phyloP scores from a whole-genome alignment of 1,140 invertebrate genomes.

The Drosophila rhopaloa region DNA sequence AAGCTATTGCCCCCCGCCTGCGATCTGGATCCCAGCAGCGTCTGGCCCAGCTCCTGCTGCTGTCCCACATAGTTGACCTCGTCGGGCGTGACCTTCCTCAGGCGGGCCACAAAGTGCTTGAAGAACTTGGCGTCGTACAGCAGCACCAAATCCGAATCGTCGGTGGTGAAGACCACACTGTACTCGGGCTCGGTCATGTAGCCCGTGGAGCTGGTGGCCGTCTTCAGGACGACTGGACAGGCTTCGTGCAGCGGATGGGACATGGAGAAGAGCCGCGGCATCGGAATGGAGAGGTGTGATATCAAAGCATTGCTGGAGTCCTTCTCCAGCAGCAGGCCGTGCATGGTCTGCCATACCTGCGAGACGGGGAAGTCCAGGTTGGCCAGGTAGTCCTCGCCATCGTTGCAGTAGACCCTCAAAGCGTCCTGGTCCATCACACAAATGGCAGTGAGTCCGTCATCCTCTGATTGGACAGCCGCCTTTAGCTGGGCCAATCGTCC shows the following conservation, averaged over 20 bases:
- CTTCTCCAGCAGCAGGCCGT: conserved; percentile 92
- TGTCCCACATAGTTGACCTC: conserved; percentile 87
- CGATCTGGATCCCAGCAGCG: conserved; percentile 31
- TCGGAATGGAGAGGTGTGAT: conserved; percentile 72
- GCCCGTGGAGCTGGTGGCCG: conserved; percentile 71
- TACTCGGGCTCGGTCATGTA: conserved; percentile 88
- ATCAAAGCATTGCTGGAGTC: conserved; percentile 82
- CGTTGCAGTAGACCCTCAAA: conserved; percentile 91
- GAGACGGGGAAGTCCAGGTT: conserved; percentile 94
- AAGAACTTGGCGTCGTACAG: conserved; percentile 91
- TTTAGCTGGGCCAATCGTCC: conserved; percentile 84
- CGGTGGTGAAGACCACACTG: conserved; percentile 87
- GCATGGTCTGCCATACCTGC: conserved; percentile 91
- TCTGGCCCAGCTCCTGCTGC: conserved; percentile 60
- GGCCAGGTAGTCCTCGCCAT: conserved; percentile 92
- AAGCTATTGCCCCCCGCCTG: conserved; percentile 34
- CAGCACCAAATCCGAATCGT: conserved; percentile 89
- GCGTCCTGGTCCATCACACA: conserved; percentile 88
- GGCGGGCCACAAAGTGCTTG: conserved; percentile 92
- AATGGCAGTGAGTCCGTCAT: conserved; percentile 68
- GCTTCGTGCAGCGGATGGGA: conserved; percentile 96
- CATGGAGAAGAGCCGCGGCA: conserved; percentile 92
- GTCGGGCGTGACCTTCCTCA: conserved; percentile 90
- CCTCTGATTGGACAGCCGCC: conserved; percentile 51
- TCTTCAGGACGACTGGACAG: conserved; percentile 91